Base-by-base conservation (phyloP, 23 tunicate species). In the Clavelina lepadiformis region DNA sequence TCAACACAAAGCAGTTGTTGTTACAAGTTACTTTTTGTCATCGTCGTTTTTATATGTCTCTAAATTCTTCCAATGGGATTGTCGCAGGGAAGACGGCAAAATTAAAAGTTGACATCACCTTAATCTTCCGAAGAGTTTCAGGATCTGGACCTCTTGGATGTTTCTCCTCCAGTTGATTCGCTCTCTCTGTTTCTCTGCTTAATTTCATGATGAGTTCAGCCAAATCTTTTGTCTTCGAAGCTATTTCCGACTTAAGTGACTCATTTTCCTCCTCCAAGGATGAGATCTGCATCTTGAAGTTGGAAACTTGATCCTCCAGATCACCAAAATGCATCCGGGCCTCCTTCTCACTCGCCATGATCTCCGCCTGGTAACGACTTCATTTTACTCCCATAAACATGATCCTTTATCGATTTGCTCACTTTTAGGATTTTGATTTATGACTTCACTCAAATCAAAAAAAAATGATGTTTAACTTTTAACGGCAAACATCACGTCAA, bases 261-360 rank as follows among this genome's bases (percentile, higher is more conserved):
- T 59, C 52, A 18, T 71, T 44, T 0, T 65, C 74, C 20, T 77
- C 79, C 31, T 78, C 95, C 65, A 72, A 13, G 0, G 30, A 25
- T 23, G 68, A 29, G 19, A 86, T 51, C 35, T 56, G 60, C 33
- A 51, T 52, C 67, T 78, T 54, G 47, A 88, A 38, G 15, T 56
- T 20, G 22, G 34, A 18, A 49, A 76, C 31, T 28, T 70, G 44
- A 21, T 63, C 79, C 67, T 71, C 78, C 46, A 62, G 57, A 1
- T 63, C 66, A 13, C 54, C 72, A 19, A 38, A 54, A 5, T 37
- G 73, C 32, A 53, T 18, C 28, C 28, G 31, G 2, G 80, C 69
- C n/a, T 64, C 69, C n/a, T 65, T 54, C 38, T 82, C 89, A 37
- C 69, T 47, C 15, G 75, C 89, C 72, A 80, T 71, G 34, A 80